Percentiles rank a stretch among this genome's conserved stretches.
These are phyloP conservation scores for Athene noctua DNA, from an alignment of 2,113 vertebrate species.

Conservation along the genomic window DNA sequence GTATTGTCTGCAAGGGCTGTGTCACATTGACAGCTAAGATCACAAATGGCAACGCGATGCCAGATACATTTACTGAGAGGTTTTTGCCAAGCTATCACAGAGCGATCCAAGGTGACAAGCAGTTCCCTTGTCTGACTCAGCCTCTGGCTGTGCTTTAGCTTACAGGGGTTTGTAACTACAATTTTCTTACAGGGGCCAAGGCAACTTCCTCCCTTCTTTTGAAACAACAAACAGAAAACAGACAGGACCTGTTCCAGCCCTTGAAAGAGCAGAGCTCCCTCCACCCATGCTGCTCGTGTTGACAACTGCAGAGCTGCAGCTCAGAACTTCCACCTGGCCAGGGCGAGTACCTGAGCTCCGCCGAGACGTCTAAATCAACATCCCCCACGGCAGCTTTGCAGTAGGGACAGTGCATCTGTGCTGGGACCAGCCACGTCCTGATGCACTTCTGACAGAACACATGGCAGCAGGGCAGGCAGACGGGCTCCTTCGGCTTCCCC, in stretches of 20 bases:
- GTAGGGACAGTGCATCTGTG: constrained; percentile 82
- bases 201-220: neutral
- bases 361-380: constrained; percentile 54
- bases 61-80: neutral
- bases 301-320: neutral
- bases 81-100: neutral
- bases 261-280: neutral
- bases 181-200: neutral
- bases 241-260: neutral
- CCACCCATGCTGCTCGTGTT: accelerated
- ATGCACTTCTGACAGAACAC: constrained; percentile 84
- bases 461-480: constrained; percentile 84
- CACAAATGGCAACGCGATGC: neutral
- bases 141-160: neutral
- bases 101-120: neutral
- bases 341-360: constrained; percentile 74
- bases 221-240: neutral
- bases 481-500: constrained; percentile 77
- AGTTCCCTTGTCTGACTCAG: neutral
- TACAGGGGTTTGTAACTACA: neutral
- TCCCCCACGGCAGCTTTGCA: constrained; percentile 71
- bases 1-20: neutral
- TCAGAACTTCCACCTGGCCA: neutral
- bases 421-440: constrained; percentile 67
- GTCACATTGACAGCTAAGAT: neutral